phyloP scores from a whole-genome alignment of 1,140 invertebrate species.

The Euglossa dilemma region DNA sequence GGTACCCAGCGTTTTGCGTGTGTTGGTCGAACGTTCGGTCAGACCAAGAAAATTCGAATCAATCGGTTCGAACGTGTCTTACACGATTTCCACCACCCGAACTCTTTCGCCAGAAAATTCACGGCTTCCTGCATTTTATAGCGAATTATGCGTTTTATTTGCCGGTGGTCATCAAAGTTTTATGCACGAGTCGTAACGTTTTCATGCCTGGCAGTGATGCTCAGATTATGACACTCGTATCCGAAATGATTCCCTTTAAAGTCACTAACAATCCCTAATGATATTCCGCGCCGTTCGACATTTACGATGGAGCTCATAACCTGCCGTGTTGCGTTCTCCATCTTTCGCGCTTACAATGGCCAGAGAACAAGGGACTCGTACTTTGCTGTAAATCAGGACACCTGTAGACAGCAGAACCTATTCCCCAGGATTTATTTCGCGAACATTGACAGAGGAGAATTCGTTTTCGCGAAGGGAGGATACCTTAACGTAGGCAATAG shows the following conservation, averaged over 20 bases:
- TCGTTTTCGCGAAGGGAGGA: background rate
- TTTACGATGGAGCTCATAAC: background rate
- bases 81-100: background rate
- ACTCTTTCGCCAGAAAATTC: background rate
- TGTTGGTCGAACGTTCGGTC: background rate
- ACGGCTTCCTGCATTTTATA: background rate
- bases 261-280: background rate
- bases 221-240: background rate
- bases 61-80: background rate
- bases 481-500: background rate
- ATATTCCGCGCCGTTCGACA: background rate
- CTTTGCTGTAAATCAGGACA: slow-evolving; percentile 27
- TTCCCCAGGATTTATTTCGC: slow-evolving; percentile 26
- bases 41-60: background rate
- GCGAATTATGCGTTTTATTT: slow-evolving; percentile 15
- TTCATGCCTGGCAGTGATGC: background rate
- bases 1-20: background rate
- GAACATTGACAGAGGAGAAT: slow-evolving; percentile 1
- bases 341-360: background rate
- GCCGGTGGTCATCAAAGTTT: background rate
- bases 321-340: background rate
- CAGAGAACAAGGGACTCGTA: background rate
- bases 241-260: background rate
- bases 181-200: background rate
- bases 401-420: slow-evolving; percentile 17